A percentile compares a stretch with the other conserved stretches of the same genome.
Evolutionary conservation across 2,113 vertebrate genomes (phyloP).

Genomic region (Herpailurus yagouaroundi): DNA sequence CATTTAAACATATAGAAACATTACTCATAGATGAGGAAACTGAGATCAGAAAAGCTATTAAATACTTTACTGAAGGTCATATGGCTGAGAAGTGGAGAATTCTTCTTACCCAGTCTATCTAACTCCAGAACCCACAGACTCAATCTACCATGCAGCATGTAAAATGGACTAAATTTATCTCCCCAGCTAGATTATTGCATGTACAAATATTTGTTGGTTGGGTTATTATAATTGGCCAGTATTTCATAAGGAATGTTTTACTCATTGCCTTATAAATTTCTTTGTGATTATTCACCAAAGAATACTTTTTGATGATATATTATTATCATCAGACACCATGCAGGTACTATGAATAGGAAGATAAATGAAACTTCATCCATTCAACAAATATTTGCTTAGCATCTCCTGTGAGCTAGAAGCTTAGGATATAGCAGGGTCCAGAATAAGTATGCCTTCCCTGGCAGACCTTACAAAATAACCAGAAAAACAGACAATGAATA

Average conservation of each 20-base stretch:
- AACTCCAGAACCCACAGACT: not conserved
- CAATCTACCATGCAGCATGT: not conserved
- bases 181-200: not conserved
- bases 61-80: not conserved
- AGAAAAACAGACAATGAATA: not conserved
- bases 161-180: not conserved
- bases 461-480: not conserved
- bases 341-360: not conserved
- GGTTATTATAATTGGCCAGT: not conserved
- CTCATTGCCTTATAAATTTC: constrained; percentile 1
- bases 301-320: not conserved
- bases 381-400: not conserved
- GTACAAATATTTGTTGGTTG: not conserved
- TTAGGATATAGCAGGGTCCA: not conserved
- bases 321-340: not conserved
- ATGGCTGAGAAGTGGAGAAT: not conserved
- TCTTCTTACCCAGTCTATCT: not conserved
- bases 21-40: constrained; percentile 29
- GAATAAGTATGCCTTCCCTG: not conserved
- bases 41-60: not conserved
- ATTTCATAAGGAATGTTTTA: constrained; percentile 39
- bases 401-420: not conserved
- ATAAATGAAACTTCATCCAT: not conserved
- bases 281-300: constrained; percentile 28
- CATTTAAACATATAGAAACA: constrained; percentile 33